Evolutionary conservation across 2,113 vertebrate genomes (phyloP), one percentile per base, ranked within the genome.

Genomic region (Semnopithecus entellus): DNA sequence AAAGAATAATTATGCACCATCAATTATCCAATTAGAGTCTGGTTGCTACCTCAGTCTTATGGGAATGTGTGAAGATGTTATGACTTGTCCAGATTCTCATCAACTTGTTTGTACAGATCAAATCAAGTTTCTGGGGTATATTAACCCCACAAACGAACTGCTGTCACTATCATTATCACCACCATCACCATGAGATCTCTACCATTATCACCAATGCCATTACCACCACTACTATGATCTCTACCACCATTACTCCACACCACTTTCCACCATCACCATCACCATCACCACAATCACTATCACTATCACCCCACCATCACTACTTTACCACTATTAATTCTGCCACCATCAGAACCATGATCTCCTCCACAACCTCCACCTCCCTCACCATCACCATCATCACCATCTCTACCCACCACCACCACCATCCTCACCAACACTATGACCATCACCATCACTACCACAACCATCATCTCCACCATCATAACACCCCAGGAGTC

Each of bases 191-290:
- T 55, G 73, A 38, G 13, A 35, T 8, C 59, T 43, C 6, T 5
- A 8, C 4, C n/a, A 40, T 3, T 8, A 55, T 22, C 5, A 25
- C 12, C 17, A 52, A 7, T 57, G 14, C 0, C 45, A 40, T 4
- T 9, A n/a, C 8, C 23, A 66, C 23, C 52, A 48, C 30, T 30
- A 64, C 23, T 35, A 35, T 2, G 27, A 61, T 32, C 52, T 25
- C 40, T 43, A 30, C 9, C 17, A 80, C 52, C 30, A 45, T 12
- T 12, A 70, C 30, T 52, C n/a, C n/a, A 32, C 20, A 61, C 3
- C 30, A 45, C 22, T 0, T 9, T 6, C 20, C 38, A 72, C 3
- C 14, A 52, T 3, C 76, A 30, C 11, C 32, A 72, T 30, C 22
- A 50, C 11, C 45, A 50, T 7, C 35, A 3, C 1, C 14, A 14